Base-by-base conservation (phyloP, 2,888 invertebrate species). In the Heliconius hortense region DNA sequence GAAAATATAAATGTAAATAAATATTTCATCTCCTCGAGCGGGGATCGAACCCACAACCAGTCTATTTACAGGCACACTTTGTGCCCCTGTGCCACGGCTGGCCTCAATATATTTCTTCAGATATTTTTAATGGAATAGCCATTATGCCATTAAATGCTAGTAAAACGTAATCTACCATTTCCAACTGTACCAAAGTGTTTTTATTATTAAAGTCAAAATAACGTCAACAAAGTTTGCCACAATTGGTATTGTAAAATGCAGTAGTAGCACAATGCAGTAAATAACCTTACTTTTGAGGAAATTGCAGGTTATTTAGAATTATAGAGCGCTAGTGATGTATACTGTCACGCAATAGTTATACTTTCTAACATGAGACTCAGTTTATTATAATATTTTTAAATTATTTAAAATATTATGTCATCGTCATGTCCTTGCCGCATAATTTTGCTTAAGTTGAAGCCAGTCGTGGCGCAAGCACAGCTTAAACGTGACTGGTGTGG, bases 261-360 rank as follows among this genome's bases (percentile, higher is more conserved):
- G 28, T 24, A 11, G 21, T 24, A 53, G 31, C 53, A 69, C 56
- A 69, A 53, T 69, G 56, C 56, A 69, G 53, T 69, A 56, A 69
- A 56, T 53, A 56, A 69, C 56, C 18, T 35, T 24, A 35, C 69
- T 63, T 21, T 53, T 69, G 69, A 74, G 62, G 53, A 74, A 74
- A 74, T 74, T 69, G 74, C 69, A 8, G 35, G 69, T 69, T 74
- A 69, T 74, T 69, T 74, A 62, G 26, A 35, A 24, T 15, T 63
- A 63, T 69, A 74, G 24, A 67, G 21, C 67, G 53, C 62, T 53
- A 66, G 59, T 69, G 69, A 74, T 63, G 69, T 69, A 69, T n/a
- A 56, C 31, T 69, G 69, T 56, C 69, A 69, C 69, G 69, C 56
- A 31, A 68, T 28, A 26, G 31, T 53, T 7, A 21, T 31, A 53